Evolutionary conservation across 2,113 vertebrate species (phyloP).

Genomic region (Erythrocercus mccallii): DNA sequence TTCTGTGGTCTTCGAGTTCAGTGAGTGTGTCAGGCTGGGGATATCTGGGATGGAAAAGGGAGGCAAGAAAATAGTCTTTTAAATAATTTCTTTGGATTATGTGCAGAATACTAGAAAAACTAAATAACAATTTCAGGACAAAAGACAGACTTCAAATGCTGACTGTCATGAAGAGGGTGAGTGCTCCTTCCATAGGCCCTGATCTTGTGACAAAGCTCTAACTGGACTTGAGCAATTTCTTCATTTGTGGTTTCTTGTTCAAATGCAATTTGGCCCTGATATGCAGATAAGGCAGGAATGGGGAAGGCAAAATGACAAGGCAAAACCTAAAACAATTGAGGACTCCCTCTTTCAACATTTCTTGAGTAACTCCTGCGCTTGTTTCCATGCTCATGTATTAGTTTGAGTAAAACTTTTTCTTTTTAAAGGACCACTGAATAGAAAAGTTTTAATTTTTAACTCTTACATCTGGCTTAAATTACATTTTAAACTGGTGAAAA

Average conservation of each 20-base stretch:
- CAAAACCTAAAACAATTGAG: background rate
- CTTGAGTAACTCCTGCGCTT: background rate
- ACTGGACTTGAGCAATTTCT: background rate
- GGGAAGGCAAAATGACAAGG: background rate
- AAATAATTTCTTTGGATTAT: background rate
- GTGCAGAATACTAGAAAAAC: background rate
- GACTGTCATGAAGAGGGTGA: background rate
- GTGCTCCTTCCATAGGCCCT: background rate
- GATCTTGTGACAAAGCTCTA: background rate
- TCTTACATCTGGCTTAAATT: background rate
- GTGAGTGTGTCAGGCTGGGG: background rate
- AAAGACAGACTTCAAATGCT: background rate
- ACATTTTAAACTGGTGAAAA: background rate
- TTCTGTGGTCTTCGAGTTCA: background rate
- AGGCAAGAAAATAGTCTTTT: background rate
- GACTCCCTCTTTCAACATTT: background rate
- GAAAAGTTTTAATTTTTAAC: background rate
- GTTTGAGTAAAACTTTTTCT: background rate
- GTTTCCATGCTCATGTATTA: background rate
- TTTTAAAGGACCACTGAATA: background rate
- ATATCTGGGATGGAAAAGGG: background rate
- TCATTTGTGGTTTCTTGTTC: background rate
- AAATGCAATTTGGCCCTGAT: background rate
- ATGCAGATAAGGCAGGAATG: background rate
- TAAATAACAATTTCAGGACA: background rate